These are phyloP conservation scores for Carlito syrichta DNA, from an alignment of 2,113 vertebrate genomes.

Conservation along the genomic window DNA sequence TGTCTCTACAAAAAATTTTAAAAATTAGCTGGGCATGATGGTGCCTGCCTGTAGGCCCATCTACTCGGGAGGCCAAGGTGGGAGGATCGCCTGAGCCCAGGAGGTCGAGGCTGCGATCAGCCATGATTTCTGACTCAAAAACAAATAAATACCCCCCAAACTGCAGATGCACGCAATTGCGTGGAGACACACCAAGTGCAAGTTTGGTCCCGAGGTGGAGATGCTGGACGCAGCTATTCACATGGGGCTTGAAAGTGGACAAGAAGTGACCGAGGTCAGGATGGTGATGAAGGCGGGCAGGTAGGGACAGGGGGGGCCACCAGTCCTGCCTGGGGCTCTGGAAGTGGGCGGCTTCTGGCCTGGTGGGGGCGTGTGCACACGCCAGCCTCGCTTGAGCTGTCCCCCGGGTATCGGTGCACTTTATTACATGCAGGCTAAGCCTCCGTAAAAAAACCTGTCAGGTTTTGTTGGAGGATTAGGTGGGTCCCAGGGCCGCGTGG, in stretches of 20 bases:
- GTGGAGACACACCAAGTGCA: not conserved
- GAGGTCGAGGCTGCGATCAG: no score
- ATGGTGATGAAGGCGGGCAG: rapidly evolving
- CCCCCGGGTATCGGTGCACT: not conserved
- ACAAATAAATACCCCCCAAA: not conserved
- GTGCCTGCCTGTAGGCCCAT: no score
- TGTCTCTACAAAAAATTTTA: no score
- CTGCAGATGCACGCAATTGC: not conserved
- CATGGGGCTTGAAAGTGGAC: not conserved
- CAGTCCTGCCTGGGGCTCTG: not conserved
- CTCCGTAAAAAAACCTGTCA: not conserved
- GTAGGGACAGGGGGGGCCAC: not conserved
- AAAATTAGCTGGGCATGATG: no score
- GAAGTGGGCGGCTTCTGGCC: not conserved
- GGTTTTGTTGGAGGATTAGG: not conserved
- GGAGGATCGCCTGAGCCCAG: no score
- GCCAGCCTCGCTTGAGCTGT: not conserved
- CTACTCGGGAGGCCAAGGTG: no score
- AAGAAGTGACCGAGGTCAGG: not conserved
- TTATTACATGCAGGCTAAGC: not conserved
- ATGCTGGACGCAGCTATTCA: not conserved
- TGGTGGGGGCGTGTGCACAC: rapidly evolving
- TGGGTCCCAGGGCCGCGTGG: not conserved
- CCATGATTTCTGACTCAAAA: no score
- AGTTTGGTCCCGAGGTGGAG: not conserved